Evolutionary conservation across 2,113 vertebrate species (phyloP).

Genomic region (Ceuthmochares aereus): DNA sequence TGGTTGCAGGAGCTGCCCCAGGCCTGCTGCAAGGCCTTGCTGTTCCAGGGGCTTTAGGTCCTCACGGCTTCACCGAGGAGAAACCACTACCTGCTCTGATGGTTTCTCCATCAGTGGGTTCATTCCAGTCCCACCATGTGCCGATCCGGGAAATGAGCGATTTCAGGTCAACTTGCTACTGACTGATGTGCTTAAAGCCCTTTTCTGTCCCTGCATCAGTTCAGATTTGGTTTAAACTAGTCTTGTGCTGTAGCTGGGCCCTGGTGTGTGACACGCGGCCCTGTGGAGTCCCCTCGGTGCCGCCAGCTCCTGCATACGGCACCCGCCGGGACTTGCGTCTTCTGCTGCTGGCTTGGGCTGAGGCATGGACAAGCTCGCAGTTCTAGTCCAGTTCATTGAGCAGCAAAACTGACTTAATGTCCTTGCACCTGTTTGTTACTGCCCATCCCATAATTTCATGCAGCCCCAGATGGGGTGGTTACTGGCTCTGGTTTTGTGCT

Average conservation of each 20-base stretch:
- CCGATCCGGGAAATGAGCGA: background rate
- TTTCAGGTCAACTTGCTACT: background rate
- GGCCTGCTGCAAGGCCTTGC: background rate
- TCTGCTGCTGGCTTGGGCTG: background rate
- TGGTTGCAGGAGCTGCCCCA: too few relatives aligned
- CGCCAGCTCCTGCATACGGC: rapidly evolving
- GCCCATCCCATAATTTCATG: rapidly evolving
- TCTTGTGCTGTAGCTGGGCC: background rate
- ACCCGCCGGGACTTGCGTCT: rapidly evolving
- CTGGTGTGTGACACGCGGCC: rapidly evolving
- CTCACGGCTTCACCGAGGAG: background rate
- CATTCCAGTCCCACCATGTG: rapidly evolving
- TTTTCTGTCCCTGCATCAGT: rapidly evolving
- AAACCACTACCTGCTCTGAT: rapidly evolving
- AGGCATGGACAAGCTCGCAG: rapidly evolving
- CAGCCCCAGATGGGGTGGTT: background rate
- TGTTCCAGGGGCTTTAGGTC: background rate
- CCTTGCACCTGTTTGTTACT: background rate
- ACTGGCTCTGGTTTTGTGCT: background rate
- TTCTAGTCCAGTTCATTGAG: background rate
- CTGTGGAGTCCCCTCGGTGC: too few relatives aligned
- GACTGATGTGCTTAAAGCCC: background rate
- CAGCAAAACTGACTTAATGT: background rate
- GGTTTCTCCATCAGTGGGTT: rapidly evolving
- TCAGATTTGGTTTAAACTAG: background rate